Evolutionary conservation across 2,888 invertebrate species (phyloP), one percentile per base, ranked within the genome.

Genomic region (Spatulosminthurus flaviceps): DNA sequence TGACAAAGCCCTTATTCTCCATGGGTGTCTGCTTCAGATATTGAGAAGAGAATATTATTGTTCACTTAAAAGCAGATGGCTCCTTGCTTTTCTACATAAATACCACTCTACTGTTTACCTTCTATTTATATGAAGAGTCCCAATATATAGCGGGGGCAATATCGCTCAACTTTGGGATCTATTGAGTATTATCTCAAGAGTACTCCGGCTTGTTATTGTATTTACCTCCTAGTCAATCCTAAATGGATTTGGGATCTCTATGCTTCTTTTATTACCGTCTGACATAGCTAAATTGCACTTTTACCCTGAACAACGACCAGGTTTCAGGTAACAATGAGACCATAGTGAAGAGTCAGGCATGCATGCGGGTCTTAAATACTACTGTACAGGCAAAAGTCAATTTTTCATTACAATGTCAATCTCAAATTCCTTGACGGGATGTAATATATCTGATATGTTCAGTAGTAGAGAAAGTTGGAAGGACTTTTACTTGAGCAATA

Each of bases 41-140:
- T 51, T 51, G n/a, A 51, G 51, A 19, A 19, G 51, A 34, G 34
- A 34, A 34, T 51, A 51, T 51, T 51, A 51, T 51, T 51, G 51
- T 51, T 51, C 51, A 51, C 51, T 51, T 51, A 51, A 51, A 51
- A 51, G 51, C 51, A 51, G 51, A 51, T 51, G 51, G 51, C 51
- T 51, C 16, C n/a, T 51, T 13, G 51, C 51, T 51, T 51, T 19
- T 51, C 5, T 34, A 34, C 34, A 34, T 34, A n/a, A n/a, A n/a
- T n/a, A n/a, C n/a, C n/a, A 9, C 34, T 34, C 5, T 9, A 7
- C 34, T 34, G 34, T 34, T 34, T 34, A 34, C 34, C 34, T 34
- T 34, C 34, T 34, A 34, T 34, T 34, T 34, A 34, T 9, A 34
- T 4, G 34, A 34, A 34, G 34, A 34, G 34, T 7, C 34, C 34